Conservation (phyloP, 2,888 invertebrate species). For the Hermodice carunculata region DNA sequence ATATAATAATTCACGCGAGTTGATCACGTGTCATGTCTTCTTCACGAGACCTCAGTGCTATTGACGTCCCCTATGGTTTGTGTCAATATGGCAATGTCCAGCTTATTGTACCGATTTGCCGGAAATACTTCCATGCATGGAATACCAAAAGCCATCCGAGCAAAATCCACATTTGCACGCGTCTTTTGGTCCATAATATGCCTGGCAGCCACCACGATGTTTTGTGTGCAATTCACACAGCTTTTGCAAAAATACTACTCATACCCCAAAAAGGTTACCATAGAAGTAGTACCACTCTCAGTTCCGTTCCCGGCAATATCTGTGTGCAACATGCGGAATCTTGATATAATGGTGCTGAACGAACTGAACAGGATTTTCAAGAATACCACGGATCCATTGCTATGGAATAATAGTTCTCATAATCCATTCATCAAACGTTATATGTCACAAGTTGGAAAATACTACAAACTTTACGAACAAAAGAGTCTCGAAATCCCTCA, state of each 20-base stretch:
- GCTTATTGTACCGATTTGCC: slow-evolving; percentile 29
- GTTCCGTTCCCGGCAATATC: slow-evolving; percentile 41
- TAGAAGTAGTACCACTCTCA: slow-evolving; percentile 33
- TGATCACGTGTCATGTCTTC: too few species aligned
- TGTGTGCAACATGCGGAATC: slow-evolving; percentile 41
- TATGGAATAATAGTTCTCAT: not conserved
- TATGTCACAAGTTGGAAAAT: slow-evolving; percentile 32
- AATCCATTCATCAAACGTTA: slow-evolving; percentile 36
- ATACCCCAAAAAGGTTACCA: slow-evolving; percentile 38
- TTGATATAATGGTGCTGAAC: slow-evolving; percentile 37
- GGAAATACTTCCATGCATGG: slow-evolving; percentile 40
- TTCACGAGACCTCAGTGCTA: too few species aligned
- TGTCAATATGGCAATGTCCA: not conserved
- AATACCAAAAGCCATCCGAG: slow-evolving; percentile 34
- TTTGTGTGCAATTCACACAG: slow-evolving; percentile 32
- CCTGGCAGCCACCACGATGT: slow-evolving; percentile 30
- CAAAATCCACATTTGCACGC: slow-evolving; percentile 22
- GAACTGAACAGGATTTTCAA: slow-evolving; percentile 35
- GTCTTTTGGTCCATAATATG: slow-evolving; percentile 36
- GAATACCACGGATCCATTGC: slow-evolving; percentile 8
- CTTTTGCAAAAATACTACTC: slow-evolving; percentile 37
- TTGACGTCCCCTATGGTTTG: too few species aligned
- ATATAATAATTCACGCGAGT: too few species aligned
- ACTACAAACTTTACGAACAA: slow-evolving; percentile 29
- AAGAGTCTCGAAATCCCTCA: slow-evolving; percentile 17